Evolutionary conservation across 2,797 vertebrate genomes (phyloP).

Genomic region (Gallirallus australis): DNA sequence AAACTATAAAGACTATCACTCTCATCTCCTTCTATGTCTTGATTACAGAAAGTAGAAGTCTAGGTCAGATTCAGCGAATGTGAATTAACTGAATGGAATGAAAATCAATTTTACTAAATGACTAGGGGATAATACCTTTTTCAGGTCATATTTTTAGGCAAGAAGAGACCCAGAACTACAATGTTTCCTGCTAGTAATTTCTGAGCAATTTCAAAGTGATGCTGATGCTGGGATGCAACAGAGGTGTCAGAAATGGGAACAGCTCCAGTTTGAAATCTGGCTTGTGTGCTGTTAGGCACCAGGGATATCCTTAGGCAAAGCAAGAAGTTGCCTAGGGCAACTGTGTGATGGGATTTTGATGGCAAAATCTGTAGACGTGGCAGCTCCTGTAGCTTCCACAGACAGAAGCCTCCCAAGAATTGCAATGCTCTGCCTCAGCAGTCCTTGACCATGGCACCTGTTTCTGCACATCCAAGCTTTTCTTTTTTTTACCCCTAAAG

Average conservation of each 20-base stretch:
- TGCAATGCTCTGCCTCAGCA: background rate
- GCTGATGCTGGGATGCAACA: background rate
- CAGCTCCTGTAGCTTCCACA: background rate
- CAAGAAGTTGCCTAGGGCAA: conserved; percentile 35
- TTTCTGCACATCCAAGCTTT: background rate
- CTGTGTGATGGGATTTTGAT: conserved; percentile 10
- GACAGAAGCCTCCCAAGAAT: background rate
- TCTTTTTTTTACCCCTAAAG: background rate
- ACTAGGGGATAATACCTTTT: background rate
- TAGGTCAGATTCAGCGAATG: background rate
- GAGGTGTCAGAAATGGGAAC: background rate
- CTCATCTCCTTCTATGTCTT: background rate
- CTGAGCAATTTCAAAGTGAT: background rate
- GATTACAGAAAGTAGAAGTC: background rate
- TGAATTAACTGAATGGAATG: background rate
- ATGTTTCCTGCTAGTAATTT: background rate
- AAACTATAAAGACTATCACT: background rate
- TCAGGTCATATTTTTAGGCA: background rate
- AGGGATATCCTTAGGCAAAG: conserved; percentile 26
- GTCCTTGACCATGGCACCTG: background rate
- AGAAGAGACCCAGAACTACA: background rate
- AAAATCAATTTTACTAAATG: background rate
- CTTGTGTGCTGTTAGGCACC: background rate
- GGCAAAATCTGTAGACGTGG: background rate
- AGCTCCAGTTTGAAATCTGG: background rate